A percentile compares a stretch with the other conserved stretches of the same genome.
Conservation (phyloP, 2,797 vertebrate species). For the Myotis findleyi region DNA sequence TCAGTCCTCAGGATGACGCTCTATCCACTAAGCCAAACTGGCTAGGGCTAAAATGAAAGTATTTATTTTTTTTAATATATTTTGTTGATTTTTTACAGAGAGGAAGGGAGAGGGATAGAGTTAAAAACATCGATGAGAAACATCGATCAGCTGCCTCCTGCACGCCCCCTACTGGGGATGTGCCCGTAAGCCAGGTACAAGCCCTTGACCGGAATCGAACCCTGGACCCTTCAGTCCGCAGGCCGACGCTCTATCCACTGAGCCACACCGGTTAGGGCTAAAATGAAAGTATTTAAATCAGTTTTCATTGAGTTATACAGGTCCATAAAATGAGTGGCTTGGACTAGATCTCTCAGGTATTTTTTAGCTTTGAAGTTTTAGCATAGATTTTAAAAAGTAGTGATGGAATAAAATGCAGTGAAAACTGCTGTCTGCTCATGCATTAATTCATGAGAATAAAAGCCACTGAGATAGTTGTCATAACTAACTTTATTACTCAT, state of each 20-base stretch:
- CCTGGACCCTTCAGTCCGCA: too few relatives aligned
- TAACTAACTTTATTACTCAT: conserved; percentile 38
- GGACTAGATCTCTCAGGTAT: not conserved
- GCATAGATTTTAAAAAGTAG: conserved; percentile 1
- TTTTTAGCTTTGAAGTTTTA: conserved; percentile 39
- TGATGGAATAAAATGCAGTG: conserved; percentile 15
- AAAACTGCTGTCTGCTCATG: not conserved
- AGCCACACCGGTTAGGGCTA: too few relatives aligned
- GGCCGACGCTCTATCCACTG: too few relatives aligned
- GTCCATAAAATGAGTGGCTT: conserved; percentile 28
- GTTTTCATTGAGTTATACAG: not conserved
- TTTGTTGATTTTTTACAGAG: too few relatives aligned
- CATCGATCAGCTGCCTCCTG: too few relatives aligned
- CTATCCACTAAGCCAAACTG: too few relatives aligned
- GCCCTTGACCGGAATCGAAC: too few relatives aligned
- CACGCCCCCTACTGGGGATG: too few relatives aligned
- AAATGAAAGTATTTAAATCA: conserved; percentile 9
- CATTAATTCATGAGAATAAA: conserved; percentile 32
- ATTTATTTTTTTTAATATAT: not conserved
- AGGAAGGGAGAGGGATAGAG: too few relatives aligned
- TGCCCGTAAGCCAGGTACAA: too few relatives aligned
- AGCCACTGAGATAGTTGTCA: not conserved
- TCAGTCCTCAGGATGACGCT: too few relatives aligned
- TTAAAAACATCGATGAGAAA: too few relatives aligned
- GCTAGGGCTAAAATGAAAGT: not conserved